phyloP scores from a whole-genome alignment of 2,888 invertebrate genomes.

The Isoperla grammatica region DNA sequence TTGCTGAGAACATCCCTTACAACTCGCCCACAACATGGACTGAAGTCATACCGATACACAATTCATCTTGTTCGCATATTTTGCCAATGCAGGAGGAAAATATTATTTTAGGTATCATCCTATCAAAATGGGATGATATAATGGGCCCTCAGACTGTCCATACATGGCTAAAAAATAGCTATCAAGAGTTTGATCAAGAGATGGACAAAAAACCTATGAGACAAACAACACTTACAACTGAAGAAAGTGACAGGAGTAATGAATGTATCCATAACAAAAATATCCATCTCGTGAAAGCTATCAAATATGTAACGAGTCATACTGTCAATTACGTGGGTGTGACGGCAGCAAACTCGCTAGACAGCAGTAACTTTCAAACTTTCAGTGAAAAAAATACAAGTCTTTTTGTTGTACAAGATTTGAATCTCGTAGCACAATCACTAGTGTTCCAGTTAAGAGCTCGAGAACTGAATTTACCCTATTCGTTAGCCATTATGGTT shows the following conservation, averaged over 20 bases:
- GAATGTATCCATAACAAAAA: not conserved
- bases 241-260: not conserved
- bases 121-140: slow-evolving; percentile 33
- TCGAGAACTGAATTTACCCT: slow-evolving; percentile 21
- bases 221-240: too few relatives aligned
- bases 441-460: slow-evolving; percentile 27
- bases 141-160: slow-evolving; percentile 33
- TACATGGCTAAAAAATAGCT: slow-evolving; percentile 27
- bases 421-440: slow-evolving; percentile 30
- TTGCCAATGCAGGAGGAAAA: slow-evolving; percentile 27
- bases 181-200: not conserved
- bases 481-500: slow-evolving; percentile 29
- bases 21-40: not conserved
- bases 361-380: not conserved
- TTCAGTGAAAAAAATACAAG: slow-evolving; percentile 23
- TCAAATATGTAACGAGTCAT: slow-evolving; percentile 32
- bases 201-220: too few relatives aligned
- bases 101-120: slow-evolving; percentile 28
- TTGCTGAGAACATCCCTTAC: not conserved
- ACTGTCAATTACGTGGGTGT: slow-evolving; percentile 31
- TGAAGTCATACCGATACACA: slow-evolving; percentile 2
- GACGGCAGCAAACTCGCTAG: not conserved
- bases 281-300: slow-evolving; percentile 18
- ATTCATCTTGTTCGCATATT: slow-evolving; percentile 26
- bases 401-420: slow-evolving; percentile 32